These are phyloP conservation scores for Poeciliopsis gracilis DNA, from an alignment of 2,797 vertebrate genomes.

Conservation along the genomic window DNA sequence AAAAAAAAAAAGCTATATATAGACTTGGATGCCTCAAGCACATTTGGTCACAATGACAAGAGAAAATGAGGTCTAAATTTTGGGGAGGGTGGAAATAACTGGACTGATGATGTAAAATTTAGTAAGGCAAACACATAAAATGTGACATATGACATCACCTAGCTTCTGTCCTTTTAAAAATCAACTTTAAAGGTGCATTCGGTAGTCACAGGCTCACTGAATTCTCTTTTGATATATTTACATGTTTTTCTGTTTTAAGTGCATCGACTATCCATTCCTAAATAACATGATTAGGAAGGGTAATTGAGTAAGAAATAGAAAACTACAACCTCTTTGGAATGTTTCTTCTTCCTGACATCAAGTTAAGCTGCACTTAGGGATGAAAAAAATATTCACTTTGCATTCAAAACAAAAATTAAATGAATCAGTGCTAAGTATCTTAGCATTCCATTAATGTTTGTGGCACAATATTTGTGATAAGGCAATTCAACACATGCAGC, in stretches of 20 bases:
- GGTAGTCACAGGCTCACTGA: neutral
- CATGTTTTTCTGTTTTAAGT: neutral
- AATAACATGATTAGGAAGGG: neutral
- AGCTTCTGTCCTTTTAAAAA: conserved; percentile 1
- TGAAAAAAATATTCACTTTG: neutral
- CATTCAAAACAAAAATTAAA: neutral
- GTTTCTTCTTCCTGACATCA: neutral
- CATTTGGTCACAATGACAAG: conserved; percentile 51
- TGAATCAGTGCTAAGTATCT: neutral
- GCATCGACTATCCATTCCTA: neutral
- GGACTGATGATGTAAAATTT: conserved; percentile 27
- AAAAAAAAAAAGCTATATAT: conserved; percentile 54
- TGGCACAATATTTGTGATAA: neutral
- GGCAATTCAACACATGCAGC: neutral
- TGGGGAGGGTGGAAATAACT: conserved; percentile 26
- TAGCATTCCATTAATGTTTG: neutral
- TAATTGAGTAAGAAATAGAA: neutral
- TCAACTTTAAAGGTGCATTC: neutral
- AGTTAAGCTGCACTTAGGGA: neutral
- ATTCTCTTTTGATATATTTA: neutral
- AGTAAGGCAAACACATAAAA: conserved; percentile 20
- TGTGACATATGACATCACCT: conserved; percentile 16
- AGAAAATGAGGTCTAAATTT: conserved; percentile 49
- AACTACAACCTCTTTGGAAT: neutral
- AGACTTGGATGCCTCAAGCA: conserved; percentile 42